A percentile compares a stretch with the other conserved stretches of the same genome.
Evolutionary conservation across 37 sponge, comb jelly and placozoan species (phyloP).

Genomic region (Oscarella lobularis): DNA sequence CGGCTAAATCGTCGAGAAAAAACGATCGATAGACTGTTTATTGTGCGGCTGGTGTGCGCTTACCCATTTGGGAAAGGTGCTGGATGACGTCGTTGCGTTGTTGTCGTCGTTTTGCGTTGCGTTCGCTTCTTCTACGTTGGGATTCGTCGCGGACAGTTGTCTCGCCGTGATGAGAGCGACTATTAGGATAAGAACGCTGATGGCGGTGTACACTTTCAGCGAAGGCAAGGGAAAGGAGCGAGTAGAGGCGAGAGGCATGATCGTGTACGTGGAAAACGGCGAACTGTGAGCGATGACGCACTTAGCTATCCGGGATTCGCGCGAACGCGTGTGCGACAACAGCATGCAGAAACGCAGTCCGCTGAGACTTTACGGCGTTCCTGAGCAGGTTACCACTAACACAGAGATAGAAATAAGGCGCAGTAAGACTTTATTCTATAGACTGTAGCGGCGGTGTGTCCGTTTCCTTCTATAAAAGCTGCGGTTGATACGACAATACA

Average conservation of each 20-base stretch:
- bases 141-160: background rate
- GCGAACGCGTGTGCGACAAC: no score
- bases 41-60: no score
- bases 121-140: background rate
- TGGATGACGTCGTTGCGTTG: background rate
- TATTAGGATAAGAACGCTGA: background rate
- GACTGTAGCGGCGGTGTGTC: constrained; percentile 54
- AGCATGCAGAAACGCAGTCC: no score
- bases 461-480: constrained; percentile 51
- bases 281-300: no score
- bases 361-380: constrained; percentile 55
- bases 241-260: background rate
- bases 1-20: no score
- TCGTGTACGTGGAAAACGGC: no score
- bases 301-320: no score
- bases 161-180: background rate
- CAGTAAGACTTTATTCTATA: constrained; percentile 1
- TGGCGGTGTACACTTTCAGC: background rate
- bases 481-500: constrained; percentile 55
- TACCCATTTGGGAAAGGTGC: background rate
- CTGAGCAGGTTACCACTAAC: constrained; percentile 63
- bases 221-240: background rate
- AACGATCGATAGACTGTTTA: no score
- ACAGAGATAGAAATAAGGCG: no score
- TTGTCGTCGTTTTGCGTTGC: background rate